phyloP scores from a whole-genome alignment of 1,140 invertebrate species.

The Hyphantria cunea region DNA sequence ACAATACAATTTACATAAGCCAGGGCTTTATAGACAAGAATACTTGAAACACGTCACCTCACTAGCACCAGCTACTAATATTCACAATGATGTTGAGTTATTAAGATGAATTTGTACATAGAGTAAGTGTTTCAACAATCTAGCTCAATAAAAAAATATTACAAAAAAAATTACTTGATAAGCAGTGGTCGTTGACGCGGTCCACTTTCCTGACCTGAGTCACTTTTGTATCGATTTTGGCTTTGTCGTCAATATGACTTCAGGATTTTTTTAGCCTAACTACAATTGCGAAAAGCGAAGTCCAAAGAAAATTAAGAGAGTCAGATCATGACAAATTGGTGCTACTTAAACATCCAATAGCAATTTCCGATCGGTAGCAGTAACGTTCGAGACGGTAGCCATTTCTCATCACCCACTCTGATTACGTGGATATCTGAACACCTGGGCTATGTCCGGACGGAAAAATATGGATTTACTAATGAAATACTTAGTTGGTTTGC shows the following conservation, averaged over 20 bases:
- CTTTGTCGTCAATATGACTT: no score
- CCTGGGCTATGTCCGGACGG: constrained; percentile 32
- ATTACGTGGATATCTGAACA: constrained; percentile 36
- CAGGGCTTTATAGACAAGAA: constrained; percentile 16
- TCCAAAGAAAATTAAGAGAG: constrained; percentile 13
- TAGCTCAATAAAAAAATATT: background rate
- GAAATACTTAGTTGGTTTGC: constrained; percentile 41
- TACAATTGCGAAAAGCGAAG: no score
- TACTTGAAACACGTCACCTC: constrained; percentile 14
- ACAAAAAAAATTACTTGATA: no score
- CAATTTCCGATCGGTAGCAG: constrained; percentile 30
- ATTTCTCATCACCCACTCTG: constrained; percentile 37
- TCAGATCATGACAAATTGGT: constrained; percentile 32
- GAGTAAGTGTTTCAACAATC: background rate
- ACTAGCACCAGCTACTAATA: constrained; percentile 12
- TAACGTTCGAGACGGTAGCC: constrained; percentile 15
- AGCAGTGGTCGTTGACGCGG: no score
- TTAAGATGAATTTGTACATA: background rate
- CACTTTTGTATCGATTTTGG: no score
- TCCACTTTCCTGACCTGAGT: no score
- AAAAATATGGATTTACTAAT: constrained; percentile 44
- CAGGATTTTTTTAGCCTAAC: no score
- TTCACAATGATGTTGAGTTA: constrained; percentile 8
- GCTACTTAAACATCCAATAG: constrained; percentile 28
- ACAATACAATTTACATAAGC: constrained; percentile 55